Conservation (phyloP, 2,113 vertebrate species). For the Pteruthius melanotis region DNA sequence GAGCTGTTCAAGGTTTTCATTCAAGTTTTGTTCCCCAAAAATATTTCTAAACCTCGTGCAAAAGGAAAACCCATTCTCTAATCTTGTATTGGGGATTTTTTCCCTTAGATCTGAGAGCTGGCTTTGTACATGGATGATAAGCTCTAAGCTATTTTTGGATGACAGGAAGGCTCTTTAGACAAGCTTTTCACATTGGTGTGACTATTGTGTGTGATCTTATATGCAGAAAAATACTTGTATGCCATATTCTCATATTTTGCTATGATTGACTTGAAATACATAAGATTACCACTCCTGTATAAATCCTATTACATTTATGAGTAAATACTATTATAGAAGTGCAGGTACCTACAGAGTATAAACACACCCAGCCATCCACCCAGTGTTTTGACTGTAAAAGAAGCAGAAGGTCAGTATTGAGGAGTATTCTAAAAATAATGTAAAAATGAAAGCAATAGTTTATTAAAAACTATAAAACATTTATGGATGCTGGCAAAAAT, state of each 20-base stretch:
- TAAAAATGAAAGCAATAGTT: not conserved
- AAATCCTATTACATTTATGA: not conserved
- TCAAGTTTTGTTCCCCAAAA: not conserved
- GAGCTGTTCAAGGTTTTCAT: not conserved
- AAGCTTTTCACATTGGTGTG: not conserved
- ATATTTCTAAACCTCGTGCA: not conserved
- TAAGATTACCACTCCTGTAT: not conserved
- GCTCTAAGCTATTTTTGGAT: not conserved
- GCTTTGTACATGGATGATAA: not conserved
- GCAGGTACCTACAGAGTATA: rapidly evolving
- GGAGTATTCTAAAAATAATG: not conserved
- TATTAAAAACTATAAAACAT: not conserved
- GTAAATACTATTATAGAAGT: not conserved
- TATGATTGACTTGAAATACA: not conserved
- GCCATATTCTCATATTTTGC: not conserved
- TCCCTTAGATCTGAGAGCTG: not conserved
- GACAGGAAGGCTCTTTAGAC: not conserved
- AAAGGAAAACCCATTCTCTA: not conserved
- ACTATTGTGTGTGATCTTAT: not conserved
- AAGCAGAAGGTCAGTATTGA: not conserved
- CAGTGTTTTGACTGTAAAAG: not conserved
- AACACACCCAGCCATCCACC: not conserved
- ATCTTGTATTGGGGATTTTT: not conserved
- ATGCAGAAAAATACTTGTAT: not conserved
- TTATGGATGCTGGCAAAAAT: not conserved